Evolutionary conservation across 2,797 vertebrate species (phyloP).

Genomic region (Coccyzus lansbergi): DNA sequence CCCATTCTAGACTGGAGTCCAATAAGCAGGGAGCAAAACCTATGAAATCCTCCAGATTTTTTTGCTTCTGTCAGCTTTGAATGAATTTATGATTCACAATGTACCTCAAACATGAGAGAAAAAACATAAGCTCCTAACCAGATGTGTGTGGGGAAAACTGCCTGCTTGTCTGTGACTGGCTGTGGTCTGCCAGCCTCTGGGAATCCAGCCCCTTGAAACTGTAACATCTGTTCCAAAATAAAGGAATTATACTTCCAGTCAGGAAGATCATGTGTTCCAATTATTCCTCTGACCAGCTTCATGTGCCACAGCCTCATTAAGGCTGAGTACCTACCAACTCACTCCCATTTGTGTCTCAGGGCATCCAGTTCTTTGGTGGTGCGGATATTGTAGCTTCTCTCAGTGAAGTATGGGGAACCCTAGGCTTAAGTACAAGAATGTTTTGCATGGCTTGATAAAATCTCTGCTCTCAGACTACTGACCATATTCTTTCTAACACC

Average conservation of each 20-base stretch:
- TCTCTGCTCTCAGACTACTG: background rate
- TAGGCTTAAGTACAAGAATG: background rate
- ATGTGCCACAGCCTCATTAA: background rate
- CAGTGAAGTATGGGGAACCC: background rate
- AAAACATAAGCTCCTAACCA: background rate
- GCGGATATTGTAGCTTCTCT: background rate
- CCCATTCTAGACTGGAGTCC: background rate
- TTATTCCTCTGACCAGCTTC: background rate
- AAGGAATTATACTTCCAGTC: background rate
- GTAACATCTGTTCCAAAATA: background rate
- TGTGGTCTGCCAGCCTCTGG: background rate
- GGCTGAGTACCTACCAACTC: background rate
- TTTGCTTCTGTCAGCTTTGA: background rate
- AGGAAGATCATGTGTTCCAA: background rate
- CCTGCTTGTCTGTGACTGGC: background rate
- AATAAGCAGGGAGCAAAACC: background rate
- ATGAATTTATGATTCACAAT: background rate
- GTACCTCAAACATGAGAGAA: background rate
- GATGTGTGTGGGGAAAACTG: background rate
- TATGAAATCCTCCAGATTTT: background rate
- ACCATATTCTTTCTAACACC: background rate
- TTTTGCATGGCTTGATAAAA: background rate
- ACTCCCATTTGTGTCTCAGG: rapidly evolving
- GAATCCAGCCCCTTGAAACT: background rate
- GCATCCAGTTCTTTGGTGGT: background rate